Evolutionary conservation across 2,113 vertebrate genomes (phyloP), one percentile per base, ranked within the genome.

Genomic region (Dunckerocampus dactyliophorus): DNA sequence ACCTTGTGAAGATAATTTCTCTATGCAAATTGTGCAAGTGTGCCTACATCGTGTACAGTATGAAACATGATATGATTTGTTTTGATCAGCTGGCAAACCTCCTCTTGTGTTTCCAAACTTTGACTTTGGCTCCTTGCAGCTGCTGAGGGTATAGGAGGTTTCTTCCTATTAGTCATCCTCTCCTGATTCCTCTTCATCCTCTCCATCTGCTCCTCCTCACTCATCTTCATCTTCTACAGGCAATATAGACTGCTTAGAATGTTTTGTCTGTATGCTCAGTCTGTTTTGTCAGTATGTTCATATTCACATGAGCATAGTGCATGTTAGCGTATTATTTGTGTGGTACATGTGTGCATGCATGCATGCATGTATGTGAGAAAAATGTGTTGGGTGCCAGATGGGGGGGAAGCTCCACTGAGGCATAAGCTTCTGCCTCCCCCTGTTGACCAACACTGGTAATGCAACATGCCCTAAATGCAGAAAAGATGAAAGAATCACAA

Each of bases 171-270:
- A 31, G 69, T 67, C 63, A 78, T 9, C 61, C 82, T 83, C 53
- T 89, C 83, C 46, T 88, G 82, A 65, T 84, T 85, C 59, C 73
- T 87, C 62, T 70, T 87, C 65, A 87, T 89, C 65, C 82, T 84
- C 56, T 89, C 88, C 62, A 81, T 73, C 71, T 89, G 88, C 65
- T 90, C 88, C 12, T 82, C 82, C 67, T 89, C 87, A 13, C 75
- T 89, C 87, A 90, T 86, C 70, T 75, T 87, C 31, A 58, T 76
- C 54, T 84, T 86, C 85, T 88, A 60, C 34, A 59, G 47, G 59
- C 74, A 9, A 75, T 16, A 65, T 12, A 53, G 37, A 24, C 57
- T 48, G 3, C 47, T 77, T n/a, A 66, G 45, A 47, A 65, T 20
- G 16, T 45, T 53, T n/a, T 28, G 50, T 52, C 3, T 34, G 28